Evolutionary conservation across 2,888 invertebrate species (phyloP), one percentile per base, ranked within the genome.

Genomic region (Crossocerus cetratus): DNA sequence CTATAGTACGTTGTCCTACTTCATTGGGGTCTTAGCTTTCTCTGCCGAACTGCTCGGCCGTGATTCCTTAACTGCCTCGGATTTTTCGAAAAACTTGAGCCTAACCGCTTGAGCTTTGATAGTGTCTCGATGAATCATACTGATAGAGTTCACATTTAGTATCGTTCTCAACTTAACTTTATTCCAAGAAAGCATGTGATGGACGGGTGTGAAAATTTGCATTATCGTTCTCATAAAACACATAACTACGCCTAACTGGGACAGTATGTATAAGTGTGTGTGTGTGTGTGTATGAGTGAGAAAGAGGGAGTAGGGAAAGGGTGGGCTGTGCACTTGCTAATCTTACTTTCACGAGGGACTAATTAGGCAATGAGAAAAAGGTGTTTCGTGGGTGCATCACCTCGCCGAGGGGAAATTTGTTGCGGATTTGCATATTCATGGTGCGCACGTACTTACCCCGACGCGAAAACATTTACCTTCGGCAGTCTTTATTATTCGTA

Each of bases 341-440:
- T 87, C 83, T 84, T 82, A 82, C 81, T 83, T 85, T 83, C 79
- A 79, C 80, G 74, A 78, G 74, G 76, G 84, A 83, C 81, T 87
- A 83, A 86, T 84, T 82, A 79, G 72, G 69, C 75, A 70, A 77
- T 69, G 76, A 75, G 74, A 78, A 78, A 78, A 82, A 82, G 73
- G 77, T 80, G 77, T 80, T 83, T 76, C 80, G 84, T 74, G 76
- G 81, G 70, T 65, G 69, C 73, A 72, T 68, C 69, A 71, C 5
- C 5, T 66, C 61, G 74, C 72, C 74, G 59, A 62, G 72, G 72
- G 80, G 75, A 77, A 86, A 84, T 83, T 86, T 82, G 81, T 80
- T 80, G 74, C 68, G 76, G 74, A 86, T 84, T 84, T 86, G 83
- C 84, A 86, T 86, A 86, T 86, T 86, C 83, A 83, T 83, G 81